These are phyloP conservation scores for Shargacucullia verbasci DNA, from an alignment of 2,888 invertebrate genomes.

Conservation along the genomic window DNA sequence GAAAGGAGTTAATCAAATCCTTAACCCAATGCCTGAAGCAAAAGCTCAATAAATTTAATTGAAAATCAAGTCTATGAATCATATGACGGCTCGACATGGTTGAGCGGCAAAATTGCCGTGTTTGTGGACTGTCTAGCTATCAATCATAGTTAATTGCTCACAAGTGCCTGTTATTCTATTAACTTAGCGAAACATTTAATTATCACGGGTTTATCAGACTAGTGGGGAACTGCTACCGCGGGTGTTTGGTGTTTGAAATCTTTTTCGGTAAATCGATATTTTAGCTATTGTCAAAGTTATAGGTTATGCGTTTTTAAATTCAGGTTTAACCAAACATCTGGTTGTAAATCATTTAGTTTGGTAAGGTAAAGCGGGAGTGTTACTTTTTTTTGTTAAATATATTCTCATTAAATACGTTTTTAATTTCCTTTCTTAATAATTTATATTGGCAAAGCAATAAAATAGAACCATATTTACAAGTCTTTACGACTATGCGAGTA, in stretches of 20 bases:
- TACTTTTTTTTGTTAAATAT: no score
- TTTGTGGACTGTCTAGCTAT: slow-evolving; percentile 49
- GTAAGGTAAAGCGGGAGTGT: no score
- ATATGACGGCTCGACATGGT: slow-evolving; percentile 37
- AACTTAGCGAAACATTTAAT: slow-evolving; percentile 51
- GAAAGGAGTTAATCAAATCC: slow-evolving; percentile 50
- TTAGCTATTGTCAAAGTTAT: no score
- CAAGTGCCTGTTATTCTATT: slow-evolving; percentile 56
- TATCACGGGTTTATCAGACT: slow-evolving; percentile 35
- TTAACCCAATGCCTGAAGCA: slow-evolving; percentile 46
- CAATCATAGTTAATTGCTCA: slow-evolving; percentile 55
- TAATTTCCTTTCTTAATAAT: no score
- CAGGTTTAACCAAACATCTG: no score
- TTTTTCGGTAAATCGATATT: neutral
- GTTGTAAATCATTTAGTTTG: no score
- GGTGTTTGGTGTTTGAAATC: slow-evolving; percentile 1
- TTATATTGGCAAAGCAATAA: no score
- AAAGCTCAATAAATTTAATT: slow-evolving; percentile 49
- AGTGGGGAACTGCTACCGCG: slow-evolving; percentile 11
- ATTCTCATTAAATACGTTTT: no score
- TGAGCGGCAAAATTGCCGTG: slow-evolving; percentile 48
- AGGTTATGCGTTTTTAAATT: no score
- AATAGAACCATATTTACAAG: slow-evolving; percentile 9
- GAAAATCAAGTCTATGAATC: slow-evolving; percentile 53
- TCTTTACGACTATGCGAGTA: slow-evolving; percentile 2